These are phyloP conservation scores for Mungos mungo DNA, from an alignment of 2,113 vertebrate species.

Conservation along the genomic window DNA sequence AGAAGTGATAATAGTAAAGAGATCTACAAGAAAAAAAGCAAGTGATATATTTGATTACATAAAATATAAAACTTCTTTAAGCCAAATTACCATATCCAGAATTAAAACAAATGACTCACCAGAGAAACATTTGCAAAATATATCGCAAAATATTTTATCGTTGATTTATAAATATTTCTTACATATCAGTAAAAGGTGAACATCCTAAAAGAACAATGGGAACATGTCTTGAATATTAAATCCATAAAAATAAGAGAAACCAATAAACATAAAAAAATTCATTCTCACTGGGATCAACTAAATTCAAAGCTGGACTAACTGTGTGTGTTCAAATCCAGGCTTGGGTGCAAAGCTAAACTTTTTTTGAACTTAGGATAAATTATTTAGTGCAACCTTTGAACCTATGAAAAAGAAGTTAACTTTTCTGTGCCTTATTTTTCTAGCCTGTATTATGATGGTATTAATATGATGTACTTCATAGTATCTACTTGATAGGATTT, in stretches of 20 bases:
- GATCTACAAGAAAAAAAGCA: background rate
- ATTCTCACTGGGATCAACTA: background rate
- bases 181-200: constrained; percentile 14
- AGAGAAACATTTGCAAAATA: background rate
- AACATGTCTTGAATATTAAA: background rate
- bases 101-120: background rate
- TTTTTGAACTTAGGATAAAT: background rate
- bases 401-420: background rate
- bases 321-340: background rate
- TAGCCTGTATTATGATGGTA: background rate
- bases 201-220: background rate
- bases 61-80: background rate
- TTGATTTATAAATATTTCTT: background rate
- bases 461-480: background rate
- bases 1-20: background rate
- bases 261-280: background rate
- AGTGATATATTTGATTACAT: background rate
- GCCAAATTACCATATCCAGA: background rate
- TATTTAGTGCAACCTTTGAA: constrained; percentile 1
- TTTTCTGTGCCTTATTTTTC: background rate
- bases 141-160: background rate
- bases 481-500: background rate
- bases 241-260: background rate
- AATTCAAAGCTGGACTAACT: background rate
- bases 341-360: background rate